Conservation (phyloP, 2,797 vertebrate genomes). For the Onychomys torridus region DNA sequence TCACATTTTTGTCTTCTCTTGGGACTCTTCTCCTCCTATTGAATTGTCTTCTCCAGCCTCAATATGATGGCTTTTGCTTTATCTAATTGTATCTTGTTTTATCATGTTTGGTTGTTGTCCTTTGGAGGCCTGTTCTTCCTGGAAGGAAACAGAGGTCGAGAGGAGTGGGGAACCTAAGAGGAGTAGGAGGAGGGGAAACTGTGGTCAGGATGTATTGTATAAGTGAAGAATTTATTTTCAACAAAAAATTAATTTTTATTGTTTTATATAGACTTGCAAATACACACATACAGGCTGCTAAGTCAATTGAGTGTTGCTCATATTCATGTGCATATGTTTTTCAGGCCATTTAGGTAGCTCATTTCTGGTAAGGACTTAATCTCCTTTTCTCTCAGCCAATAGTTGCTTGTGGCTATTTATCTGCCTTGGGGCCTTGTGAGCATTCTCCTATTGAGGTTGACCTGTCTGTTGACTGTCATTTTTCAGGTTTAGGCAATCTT, state of each 20-base stretch:
- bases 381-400: background rate
- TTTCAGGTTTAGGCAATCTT: background rate
- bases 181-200: too few relatives aligned
- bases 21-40: too few relatives aligned
- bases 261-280: background rate
- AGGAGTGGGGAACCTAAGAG: too few relatives aligned
- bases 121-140: too few relatives aligned
- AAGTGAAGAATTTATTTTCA: too few relatives aligned
- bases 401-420: background rate
- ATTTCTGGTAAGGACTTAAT: background rate
- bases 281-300: background rate
- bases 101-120: too few relatives aligned
- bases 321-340: background rate
- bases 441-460: background rate
- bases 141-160: too few relatives aligned
- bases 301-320: background rate
- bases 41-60: too few relatives aligned
- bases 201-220: too few relatives aligned
- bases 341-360: background rate
- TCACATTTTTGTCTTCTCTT: too few relatives aligned
- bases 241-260: background rate
- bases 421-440: background rate
- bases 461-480: background rate
- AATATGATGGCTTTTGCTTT: too few relatives aligned
- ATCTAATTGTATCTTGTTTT: too few relatives aligned